Base-by-base conservation (phyloP, 2,888 invertebrate species). In the Orchesella flavescens region DNA sequence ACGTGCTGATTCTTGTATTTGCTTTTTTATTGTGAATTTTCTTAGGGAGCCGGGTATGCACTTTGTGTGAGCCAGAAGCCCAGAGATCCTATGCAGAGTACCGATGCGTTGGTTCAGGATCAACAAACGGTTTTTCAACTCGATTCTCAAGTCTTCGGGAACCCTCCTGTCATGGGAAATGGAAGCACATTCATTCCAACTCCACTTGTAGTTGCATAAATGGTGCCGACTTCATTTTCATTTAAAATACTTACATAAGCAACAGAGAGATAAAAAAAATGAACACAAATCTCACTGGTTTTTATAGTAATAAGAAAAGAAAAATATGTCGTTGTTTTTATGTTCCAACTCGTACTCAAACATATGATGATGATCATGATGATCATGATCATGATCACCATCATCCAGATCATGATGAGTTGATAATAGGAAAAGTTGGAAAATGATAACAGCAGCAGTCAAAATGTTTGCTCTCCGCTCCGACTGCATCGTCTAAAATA, bases 141-240 rank as follows among this genome's bases (percentile, higher is more conserved):
- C 80, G 88, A 19, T 88, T 88, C 69, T 86, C 87, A n/a, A 87
- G 87, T 84, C 84, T 88, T 23, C 78, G 86, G 59, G 87, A 88
- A 65, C 87, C 88, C 24, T 76, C 85, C n/a, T 88, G 88, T 73
- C 87, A 87, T 53, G 88, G 87, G 13, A 87, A 87, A 76, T 87
- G 87, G 87, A 84, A 85, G 59, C 78, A 85, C 49, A 69, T 87
- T 65, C 65, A 75, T 19, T 85, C 86, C 44, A 85, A 86, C 65
- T 68, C 84, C 5, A 72, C 74, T 55, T 88, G 88, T 57, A 77
- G 69, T 53, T 88, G 88, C 63, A 17, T 61, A 46, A 61, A 61
- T 15, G 88, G 86, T 61, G 81, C 88, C 53, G 84, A 84, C 23
- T 88, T 83, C 78, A 88, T 88, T 59, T 88, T 88, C 63, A 84